phyloP scores from a whole-genome alignment of 2,888 invertebrate genomes.

The Amitus sp. region DNA sequence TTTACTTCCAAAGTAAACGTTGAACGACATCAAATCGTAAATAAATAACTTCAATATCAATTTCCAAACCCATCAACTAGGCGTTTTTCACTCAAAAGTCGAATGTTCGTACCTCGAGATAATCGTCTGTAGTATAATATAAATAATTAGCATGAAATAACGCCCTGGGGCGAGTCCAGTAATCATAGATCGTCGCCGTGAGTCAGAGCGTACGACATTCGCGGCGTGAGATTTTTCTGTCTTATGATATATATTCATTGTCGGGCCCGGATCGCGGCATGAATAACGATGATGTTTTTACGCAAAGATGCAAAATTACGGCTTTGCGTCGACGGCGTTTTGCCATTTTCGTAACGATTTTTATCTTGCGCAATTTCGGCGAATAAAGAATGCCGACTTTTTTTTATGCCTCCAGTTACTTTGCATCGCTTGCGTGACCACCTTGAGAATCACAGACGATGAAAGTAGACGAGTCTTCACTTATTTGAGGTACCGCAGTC shows the following conservation, averaged over 20 bases:
- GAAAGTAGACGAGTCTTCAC: constrained; percentile 76
- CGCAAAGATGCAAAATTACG: constrained; percentile 32
- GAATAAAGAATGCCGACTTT: no score
- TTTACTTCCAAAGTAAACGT: no score
- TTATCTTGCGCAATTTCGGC: no score
- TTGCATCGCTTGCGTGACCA: constrained; percentile 75
- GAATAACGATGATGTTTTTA: constrained; percentile 39
- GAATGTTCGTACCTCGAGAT: no score
- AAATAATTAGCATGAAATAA: no score
- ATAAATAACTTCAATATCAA: no score
- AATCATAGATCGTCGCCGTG: constrained; percentile 16
- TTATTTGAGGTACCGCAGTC: constrained; percentile 76
- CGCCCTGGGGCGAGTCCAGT: no score
- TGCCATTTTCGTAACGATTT: background rate
- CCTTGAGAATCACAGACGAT: constrained; percentile 78
- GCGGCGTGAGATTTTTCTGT: constrained; percentile 30
- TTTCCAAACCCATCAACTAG: no score
- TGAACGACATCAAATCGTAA: no score
- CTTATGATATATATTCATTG: constrained; percentile 27
- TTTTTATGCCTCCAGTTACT: constrained; percentile 68
- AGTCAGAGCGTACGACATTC: constrained; percentile 21
- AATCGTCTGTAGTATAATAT: no score
- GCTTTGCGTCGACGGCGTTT: constrained; percentile 10
- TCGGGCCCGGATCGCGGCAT: constrained; percentile 28
- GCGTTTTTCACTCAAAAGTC: no score